phyloP scores from a whole-genome alignment of 1,140 invertebrate species.

The Neodiprion fabricii region DNA sequence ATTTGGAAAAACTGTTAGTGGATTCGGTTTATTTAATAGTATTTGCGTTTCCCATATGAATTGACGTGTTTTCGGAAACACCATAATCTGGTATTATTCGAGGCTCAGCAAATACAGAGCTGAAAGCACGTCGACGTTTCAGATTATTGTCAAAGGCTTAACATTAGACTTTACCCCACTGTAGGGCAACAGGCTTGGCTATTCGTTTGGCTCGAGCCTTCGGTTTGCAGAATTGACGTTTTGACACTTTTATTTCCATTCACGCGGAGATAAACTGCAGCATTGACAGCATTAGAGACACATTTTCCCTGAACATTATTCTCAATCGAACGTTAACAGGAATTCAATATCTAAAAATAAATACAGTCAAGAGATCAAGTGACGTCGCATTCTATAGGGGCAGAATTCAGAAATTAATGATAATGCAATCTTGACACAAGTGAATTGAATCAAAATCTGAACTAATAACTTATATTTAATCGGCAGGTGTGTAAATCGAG shows the following conservation, averaged over 20 bases:
- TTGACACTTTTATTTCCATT: constrained; percentile 19
- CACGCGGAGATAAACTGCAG: neutral
- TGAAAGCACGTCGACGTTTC: constrained; percentile 14
- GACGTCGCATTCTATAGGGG: neutral
- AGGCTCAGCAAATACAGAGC: constrained; percentile 25
- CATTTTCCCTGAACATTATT: neutral
- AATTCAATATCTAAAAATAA: too few relatives aligned
- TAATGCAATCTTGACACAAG: neutral
- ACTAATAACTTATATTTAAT: constrained; percentile 10
- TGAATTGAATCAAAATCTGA: constrained; percentile 15
- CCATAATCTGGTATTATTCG: neutral
- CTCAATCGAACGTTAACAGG: too few relatives aligned
- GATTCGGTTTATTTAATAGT: neutral
- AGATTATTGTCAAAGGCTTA: constrained; percentile 30
- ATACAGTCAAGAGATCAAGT: too few relatives aligned
- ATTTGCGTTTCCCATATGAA: constrained; percentile 28
- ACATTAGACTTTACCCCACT: neutral
- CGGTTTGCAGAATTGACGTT: constrained; percentile 16
- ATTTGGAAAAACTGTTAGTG: too few relatives aligned
- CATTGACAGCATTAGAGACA: neutral
- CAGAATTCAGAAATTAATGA: constrained; percentile 14
- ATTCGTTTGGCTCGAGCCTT: constrained; percentile 4
- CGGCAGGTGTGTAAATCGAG: neutral
- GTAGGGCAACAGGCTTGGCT: neutral
- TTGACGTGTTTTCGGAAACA: constrained; percentile 30